Evolutionary conservation across 1,140 invertebrate genomes (phyloP).

Genomic region (Heliothis virescens): DNA sequence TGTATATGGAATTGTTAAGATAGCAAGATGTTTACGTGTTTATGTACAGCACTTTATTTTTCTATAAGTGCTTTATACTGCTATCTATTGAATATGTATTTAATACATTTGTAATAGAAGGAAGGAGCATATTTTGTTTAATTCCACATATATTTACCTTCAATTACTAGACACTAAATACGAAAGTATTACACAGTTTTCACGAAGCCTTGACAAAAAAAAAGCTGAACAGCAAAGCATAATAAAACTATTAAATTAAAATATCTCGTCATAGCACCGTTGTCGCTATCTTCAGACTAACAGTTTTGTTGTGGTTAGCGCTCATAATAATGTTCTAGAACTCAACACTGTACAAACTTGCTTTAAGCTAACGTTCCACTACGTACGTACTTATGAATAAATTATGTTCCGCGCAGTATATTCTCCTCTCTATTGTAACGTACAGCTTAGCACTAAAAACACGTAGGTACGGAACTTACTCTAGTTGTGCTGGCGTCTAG

Average conservation of each 20-base stretch:
- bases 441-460: constrained; percentile 35
- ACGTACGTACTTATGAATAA: constrained; percentile 45
- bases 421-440: constrained; percentile 43
- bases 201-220: not conserved
- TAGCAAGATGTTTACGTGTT: no score
- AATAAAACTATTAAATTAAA: not conserved
- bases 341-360: constrained; percentile 41
- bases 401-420: constrained; percentile 35
- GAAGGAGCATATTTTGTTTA: no score
- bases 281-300: constrained; percentile 2
- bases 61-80: no score
- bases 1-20: no score
- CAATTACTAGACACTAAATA: no score
- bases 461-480: not conserved
- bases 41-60: no score
- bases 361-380: constrained; percentile 37
- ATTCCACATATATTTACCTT: no score
- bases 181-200: no score
- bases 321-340: constrained; percentile 32
- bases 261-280: not conserved
- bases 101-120: no score
- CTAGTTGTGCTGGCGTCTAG: not conserved
- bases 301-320: constrained; percentile 24
- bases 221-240: not conserved
- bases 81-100: no score